Base-by-base conservation (phyloP, 64 coral and sea anemone species). In the Catalaphyllia jardinei region DNA sequence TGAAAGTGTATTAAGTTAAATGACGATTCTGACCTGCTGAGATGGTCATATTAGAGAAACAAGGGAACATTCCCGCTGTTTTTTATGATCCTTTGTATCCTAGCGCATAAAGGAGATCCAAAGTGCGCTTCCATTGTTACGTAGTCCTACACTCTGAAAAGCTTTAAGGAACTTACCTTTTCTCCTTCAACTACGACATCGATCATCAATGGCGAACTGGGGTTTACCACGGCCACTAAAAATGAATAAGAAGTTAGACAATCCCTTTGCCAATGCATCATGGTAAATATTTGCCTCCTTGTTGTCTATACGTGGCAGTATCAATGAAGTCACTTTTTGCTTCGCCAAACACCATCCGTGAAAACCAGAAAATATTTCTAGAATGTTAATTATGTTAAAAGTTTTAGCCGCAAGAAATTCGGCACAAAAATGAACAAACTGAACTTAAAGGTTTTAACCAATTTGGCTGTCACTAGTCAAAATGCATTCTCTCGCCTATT, bases 101-200 rank as follows among this genome's bases (percentile, higher is more conserved):
- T 14, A 57, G 54, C 10, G 2, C 14, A 25, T n/a, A 11, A 69
- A 25, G 10, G 9, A 0, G 25, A 29, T 10, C 22, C 9, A 10
- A n/a, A 69, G 10, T 27, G 24, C 24, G 65, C 11, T 27, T 27
- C 25, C 65, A 11, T 1, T n/a, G 22, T 69, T n/a, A 11, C 12
- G 0, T 24, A 27, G 25, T 11, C 9, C 22, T 27, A 69, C 62
- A 65, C 17, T 65, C n/a, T 27, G 65, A 16, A 55, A 24, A 39
- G 38, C 38, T 39, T 39, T 2, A 39, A 82, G 18, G 62, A 79
- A 83, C 86, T 14, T 18, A 88, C 86, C 86, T 88, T 88, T 88
- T 88, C 86, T 9, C 86, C 86, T 67, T 71, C 63, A 49, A 85
- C 62, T 71, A 63, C 39, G 15, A 85, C 62, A n/a, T 71, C 81